Conservation (phyloP, 2,797 vertebrate species). For the Hippoglossus hippoglossus region DNA sequence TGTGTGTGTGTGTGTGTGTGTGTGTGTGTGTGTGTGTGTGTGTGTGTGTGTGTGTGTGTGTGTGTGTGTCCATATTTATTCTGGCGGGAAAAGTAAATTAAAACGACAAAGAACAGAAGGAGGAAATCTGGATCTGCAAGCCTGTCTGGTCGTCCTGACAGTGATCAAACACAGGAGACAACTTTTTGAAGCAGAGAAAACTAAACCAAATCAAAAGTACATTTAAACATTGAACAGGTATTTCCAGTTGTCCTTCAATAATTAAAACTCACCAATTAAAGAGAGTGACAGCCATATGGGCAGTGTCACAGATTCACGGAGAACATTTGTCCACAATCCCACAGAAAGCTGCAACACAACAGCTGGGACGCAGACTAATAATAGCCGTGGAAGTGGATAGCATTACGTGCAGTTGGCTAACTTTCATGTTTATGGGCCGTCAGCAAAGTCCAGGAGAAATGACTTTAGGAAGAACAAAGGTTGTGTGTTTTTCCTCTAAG, state of each 20-base stretch:
- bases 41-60: background rate
- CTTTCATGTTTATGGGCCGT: background rate
- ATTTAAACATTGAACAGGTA: background rate
- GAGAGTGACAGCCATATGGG: background rate
- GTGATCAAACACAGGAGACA: background rate
- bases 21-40: background rate
- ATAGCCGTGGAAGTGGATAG: too few relatives aligned
- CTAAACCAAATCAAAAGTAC: background rate
- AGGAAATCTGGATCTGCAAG: background rate
- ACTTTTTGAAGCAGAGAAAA: background rate
- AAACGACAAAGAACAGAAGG: background rate
- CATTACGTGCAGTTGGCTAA: background rate
- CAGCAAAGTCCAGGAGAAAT: background rate
- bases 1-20: background rate
- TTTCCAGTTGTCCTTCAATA: background rate
- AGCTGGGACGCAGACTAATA: background rate
- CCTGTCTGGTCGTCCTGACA: too few relatives aligned
- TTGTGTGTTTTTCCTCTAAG: background rate
- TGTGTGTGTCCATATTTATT: background rate
- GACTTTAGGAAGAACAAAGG: background rate
- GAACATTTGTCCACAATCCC: too few relatives aligned
- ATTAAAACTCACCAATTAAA: background rate
- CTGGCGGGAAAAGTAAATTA: background rate
- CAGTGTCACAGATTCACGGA: background rate
- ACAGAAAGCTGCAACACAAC: background rate